These are phyloP conservation scores for Stenotaenia linearis DNA, from an alignment of 2,888 invertebrate genomes.

Conservation along the genomic window DNA sequence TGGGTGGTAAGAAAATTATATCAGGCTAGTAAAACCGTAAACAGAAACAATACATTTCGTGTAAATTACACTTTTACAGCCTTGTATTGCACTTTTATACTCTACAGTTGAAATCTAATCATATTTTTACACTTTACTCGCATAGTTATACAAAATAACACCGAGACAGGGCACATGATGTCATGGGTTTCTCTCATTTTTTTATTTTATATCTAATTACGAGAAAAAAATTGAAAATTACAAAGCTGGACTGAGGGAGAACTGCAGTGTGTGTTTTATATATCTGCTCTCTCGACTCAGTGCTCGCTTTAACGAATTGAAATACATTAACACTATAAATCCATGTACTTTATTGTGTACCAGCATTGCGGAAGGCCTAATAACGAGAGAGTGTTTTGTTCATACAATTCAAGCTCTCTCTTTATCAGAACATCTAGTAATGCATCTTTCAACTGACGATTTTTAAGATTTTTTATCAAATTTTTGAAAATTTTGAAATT, in stretches of 20 bases:
- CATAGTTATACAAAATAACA: not conserved
- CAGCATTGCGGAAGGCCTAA: constrained; percentile 34
- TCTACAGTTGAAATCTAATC: not conserved
- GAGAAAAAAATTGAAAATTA: not conserved
- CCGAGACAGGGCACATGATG: not conserved
- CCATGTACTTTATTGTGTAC: not conserved
- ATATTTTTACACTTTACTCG: not conserved
- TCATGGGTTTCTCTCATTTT: not conserved
- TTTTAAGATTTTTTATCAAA: not conserved
- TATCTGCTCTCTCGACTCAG: not conserved
- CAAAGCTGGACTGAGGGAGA: not conserved
- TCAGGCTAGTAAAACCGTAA: no score
- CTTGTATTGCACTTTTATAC: not conserved
- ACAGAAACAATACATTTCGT: not conserved
- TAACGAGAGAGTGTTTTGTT: constrained; percentile 33
- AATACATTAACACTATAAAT: not conserved
- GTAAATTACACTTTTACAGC: not conserved
- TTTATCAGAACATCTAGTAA: constrained; percentile 33
- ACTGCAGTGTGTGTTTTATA: not conserved
- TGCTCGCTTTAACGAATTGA: not conserved
- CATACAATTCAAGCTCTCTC: constrained; percentile 30
- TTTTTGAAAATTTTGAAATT: not conserved
- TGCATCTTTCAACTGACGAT: constrained; percentile 27
- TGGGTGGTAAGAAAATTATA: not conserved
- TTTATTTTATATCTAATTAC: not conserved